Evolutionary conservation across 2,113 vertebrate genomes (phyloP).

Genomic region (Symphodus melops): DNA sequence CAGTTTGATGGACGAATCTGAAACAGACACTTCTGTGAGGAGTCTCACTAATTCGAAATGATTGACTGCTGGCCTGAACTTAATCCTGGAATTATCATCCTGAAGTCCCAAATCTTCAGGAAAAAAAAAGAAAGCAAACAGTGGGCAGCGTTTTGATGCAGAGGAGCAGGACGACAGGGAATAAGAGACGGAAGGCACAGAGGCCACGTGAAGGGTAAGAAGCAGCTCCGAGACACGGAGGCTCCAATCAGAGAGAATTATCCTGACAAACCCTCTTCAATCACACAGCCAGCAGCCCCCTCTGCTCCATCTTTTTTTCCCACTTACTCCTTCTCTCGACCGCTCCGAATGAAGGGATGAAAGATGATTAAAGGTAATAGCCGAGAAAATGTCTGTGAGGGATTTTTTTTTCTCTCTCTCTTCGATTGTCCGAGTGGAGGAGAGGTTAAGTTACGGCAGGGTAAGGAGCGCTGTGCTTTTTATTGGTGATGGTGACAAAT

Average conservation of each 20-base stretch:
- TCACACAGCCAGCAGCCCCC: conserved; percentile 31
- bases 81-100: neutral
- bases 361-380: conserved; percentile 67
- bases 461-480: neutral
- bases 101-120: no score
- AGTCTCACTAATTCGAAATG: neutral
- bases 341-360: conserved; percentile 47
- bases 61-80: neutral
- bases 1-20: neutral
- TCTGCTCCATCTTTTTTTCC: conserved; percentile 13
- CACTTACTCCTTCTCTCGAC: conserved; percentile 24
- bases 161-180: conserved; percentile 8
- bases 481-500: neutral
- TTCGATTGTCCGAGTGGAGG: neutral
- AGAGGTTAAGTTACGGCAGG: neutral
- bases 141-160: neutral
- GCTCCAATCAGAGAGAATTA: conserved; percentile 63
- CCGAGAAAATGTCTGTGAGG: conserved; percentile 66
- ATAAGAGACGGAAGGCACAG: neutral
- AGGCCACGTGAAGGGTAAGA: conserved; percentile 46
- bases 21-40: neutral
- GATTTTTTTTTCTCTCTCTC: neutral
- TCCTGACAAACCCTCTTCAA: conserved; percentile 59
- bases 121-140: no score
- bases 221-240: conserved; percentile 46